phyloP scores from a whole-genome alignment of 1,140 invertebrate genomes.

The Lethrus apterus region DNA sequence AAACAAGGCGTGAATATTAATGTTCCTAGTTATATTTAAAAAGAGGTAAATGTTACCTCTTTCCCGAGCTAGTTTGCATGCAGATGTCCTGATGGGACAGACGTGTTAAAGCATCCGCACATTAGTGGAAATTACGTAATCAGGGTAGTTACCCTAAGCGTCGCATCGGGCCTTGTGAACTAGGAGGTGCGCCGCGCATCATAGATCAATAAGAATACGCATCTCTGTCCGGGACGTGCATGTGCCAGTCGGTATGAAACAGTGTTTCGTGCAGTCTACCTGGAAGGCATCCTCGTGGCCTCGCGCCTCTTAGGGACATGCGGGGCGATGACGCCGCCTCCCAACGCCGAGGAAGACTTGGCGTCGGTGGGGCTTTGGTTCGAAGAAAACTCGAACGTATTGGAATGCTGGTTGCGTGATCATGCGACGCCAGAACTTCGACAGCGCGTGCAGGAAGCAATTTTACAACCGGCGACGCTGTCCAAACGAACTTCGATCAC shows the following conservation, averaged over 20 bases:
- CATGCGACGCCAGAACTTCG: slow-evolving; percentile 60
- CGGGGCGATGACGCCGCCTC: slow-evolving; percentile 29
- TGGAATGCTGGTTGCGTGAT: slow-evolving; percentile 65
- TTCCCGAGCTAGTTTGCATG: slow-evolving; percentile 6
- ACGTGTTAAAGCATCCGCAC: slow-evolving; percentile 14
- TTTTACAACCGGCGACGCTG: slow-evolving; percentile 17
- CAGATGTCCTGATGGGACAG: slow-evolving; percentile 3
- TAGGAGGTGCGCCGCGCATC: slow-evolving; percentile 13
- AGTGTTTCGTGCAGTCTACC: slow-evolving; percentile 23
- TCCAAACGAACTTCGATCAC: slow-evolving; percentile 68
- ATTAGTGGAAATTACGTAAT: slow-evolving; percentile 23
- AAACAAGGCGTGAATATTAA: slow-evolving; percentile 3
- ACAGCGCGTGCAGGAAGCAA: slow-evolving; percentile 41
- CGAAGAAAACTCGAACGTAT: slow-evolving; percentile 49
- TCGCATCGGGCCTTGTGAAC: slow-evolving; percentile 9
- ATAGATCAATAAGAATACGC: slow-evolving; percentile 27
- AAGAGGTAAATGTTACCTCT: not conserved
- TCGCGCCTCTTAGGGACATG: slow-evolving; percentile 29
- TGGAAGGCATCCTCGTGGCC: slow-evolving; percentile 28
- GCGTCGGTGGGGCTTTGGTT: slow-evolving; percentile 41
- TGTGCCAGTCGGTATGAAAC: slow-evolving; percentile 28
- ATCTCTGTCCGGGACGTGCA: slow-evolving; percentile 25
- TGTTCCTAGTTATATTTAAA: not conserved
- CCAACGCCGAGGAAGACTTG: slow-evolving; percentile 27
- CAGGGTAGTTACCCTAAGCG: slow-evolving; percentile 19